phyloP scores from a whole-genome alignment of 2,888 invertebrate species.

The Melanargia galathea region DNA sequence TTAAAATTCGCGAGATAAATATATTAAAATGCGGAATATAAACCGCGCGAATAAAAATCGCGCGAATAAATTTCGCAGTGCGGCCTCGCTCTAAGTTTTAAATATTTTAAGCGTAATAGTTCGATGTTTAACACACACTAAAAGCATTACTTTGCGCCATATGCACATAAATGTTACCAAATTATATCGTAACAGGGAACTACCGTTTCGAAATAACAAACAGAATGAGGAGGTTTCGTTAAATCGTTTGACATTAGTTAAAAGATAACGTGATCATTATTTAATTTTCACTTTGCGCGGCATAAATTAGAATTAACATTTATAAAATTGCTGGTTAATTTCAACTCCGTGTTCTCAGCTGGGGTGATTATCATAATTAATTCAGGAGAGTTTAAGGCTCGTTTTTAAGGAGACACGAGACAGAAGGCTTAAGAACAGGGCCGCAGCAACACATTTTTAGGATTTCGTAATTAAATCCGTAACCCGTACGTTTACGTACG shows the following conservation, averaged over 20 bases:
- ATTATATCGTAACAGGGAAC: not conserved
- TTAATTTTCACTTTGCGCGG: not conserved
- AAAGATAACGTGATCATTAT: not conserved
- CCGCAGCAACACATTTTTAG: too few relatives aligned
- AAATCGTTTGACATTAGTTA: not conserved
- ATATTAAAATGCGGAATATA: too few relatives aligned
- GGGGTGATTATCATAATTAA: slow-evolving; percentile 46
- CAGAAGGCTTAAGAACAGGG: slow-evolving; percentile 38
- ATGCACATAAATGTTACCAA: not conserved
- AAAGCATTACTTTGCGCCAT: not conserved
- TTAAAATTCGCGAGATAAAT: too few relatives aligned
- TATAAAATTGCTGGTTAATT: slow-evolving; percentile 18
- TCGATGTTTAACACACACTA: too few relatives aligned
- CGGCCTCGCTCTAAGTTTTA: too few relatives aligned
- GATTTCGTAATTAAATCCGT: too few relatives aligned
- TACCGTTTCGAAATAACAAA: not conserved
- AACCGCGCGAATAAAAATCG: too few relatives aligned
- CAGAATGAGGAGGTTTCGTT: not conserved
- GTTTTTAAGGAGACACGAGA: slow-evolving; percentile 39
- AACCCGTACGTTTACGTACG: too few relatives aligned
- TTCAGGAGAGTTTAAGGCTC: slow-evolving; percentile 42
- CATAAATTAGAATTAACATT: not conserved
- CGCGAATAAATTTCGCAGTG: too few relatives aligned
- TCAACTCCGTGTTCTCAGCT: slow-evolving; percentile 25
- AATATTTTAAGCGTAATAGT: too few relatives aligned